These are phyloP conservation scores for Deroplatys truncata DNA, from an alignment of 2,888 invertebrate species.

Conservation along the genomic window DNA sequence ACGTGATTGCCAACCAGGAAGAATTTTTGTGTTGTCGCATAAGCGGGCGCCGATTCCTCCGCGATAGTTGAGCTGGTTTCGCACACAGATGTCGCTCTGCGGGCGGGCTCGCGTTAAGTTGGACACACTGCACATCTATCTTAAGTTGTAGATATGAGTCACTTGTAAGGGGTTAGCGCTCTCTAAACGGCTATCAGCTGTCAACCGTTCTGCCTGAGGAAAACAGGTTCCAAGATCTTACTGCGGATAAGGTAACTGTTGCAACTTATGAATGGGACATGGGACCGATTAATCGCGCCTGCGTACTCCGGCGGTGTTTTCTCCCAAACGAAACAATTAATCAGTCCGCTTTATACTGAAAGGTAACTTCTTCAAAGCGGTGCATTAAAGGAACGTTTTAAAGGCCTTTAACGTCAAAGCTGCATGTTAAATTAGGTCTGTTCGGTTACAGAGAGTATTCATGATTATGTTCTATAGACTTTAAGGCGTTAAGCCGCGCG, in stretches of 20 bases:
- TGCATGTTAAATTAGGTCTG: neutral
- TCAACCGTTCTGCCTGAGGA: neutral
- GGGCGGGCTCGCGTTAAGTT: neutral
- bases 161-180: neutral
- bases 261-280: neutral
- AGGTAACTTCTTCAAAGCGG: neutral
- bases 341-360: neutral
- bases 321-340: neutral
- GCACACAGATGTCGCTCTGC: neutral
- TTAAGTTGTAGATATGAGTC: neutral
- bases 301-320: neutral
- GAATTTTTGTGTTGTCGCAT: too few relatives aligned
- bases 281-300: neutral
- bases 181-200: neutral
- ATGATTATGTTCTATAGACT: too few relatives aligned
- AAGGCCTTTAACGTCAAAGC: neutral
- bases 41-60: neutral
- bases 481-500: too few relatives aligned
- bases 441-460: neutral
- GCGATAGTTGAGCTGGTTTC: neutral
- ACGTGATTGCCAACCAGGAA: too few relatives aligned
- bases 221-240: neutral
- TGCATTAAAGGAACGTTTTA: neutral
- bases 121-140: neutral
- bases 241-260: neutral